Percentiles rank a stretch among this genome's conserved stretches.
Conservation (phyloP, 37 sponge, comb jelly and placozoan species). For the Haliclona indistincta region DNA sequence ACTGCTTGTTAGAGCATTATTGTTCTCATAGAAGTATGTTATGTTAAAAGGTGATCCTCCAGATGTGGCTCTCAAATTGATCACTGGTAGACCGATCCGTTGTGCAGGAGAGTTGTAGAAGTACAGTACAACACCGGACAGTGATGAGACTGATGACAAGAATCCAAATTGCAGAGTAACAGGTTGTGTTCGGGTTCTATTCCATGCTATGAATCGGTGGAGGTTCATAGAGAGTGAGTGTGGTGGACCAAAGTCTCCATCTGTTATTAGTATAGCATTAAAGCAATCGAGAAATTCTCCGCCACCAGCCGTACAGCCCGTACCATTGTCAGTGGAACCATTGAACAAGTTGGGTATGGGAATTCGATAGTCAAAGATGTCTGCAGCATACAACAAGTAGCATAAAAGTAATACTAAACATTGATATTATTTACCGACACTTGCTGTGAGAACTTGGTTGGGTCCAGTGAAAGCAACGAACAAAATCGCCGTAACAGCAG, state of each 20-base stretch:
- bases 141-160: slow-evolving; percentile 8
- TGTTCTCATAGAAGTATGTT: neutral
- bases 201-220: slow-evolving; percentile 27
- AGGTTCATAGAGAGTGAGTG: neutral
- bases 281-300: neutral
- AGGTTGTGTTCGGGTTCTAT: neutral
- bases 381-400: too few species aligned
- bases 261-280: neutral
- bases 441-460: too few species aligned
- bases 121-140: slow-evolving; percentile 10
- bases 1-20: slow-evolving; percentile 10
- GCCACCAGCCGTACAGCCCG: neutral
- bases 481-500: too few species aligned
- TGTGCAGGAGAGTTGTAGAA: slow-evolving; percentile 36
- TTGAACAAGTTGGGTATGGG: neutral
- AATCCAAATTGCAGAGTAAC: neutral
- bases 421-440: too few species aligned
- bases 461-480: too few species aligned
- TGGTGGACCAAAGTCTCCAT: neutral
- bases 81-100: slow-evolving; percentile 25
- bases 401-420: too few species aligned
- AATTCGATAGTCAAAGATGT: neutral
- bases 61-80: neutral
- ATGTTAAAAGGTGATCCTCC: neutral
- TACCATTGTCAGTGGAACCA: neutral